Evolutionary conservation across 2,888 invertebrate species (phyloP).

Genomic region (Aphrophora alni): DNA sequence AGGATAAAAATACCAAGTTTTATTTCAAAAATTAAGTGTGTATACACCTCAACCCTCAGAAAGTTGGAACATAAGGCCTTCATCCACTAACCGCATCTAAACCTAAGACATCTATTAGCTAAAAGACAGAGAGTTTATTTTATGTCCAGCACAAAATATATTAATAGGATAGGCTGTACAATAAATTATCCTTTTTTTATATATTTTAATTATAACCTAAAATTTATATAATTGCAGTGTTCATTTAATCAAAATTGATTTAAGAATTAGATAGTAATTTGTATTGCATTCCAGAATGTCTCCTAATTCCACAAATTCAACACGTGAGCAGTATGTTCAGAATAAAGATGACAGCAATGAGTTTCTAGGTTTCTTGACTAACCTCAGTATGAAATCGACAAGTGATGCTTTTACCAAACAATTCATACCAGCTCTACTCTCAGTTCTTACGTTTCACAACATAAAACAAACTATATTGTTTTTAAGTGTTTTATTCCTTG

Average conservation of each 20-base stretch:
- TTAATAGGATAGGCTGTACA: no score
- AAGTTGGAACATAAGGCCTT: no score
- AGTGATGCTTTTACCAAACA: neutral
- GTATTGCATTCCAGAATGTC: neutral
- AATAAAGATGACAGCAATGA: neutral
- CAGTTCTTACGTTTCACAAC: slow-evolving; percentile 16
- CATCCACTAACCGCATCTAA: no score
- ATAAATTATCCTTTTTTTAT: no score
- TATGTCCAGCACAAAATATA: no score
- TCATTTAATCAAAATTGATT: neutral
- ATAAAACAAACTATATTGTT: slow-evolving; percentile 19
- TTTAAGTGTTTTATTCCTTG: neutral
- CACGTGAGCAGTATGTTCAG: neutral
- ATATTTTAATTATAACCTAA: neutral
- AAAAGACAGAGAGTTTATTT: no score
- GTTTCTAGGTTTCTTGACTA: neutral
- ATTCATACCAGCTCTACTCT: neutral
- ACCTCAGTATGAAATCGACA: neutral
- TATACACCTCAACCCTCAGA: no score
- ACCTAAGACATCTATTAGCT: no score
- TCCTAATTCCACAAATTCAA: neutral
- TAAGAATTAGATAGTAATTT: neutral
- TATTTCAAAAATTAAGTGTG: no score
- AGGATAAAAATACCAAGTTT: no score
- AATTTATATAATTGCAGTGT: neutral